Evolutionary conservation across 2,113 vertebrate genomes (phyloP).

Genomic region (Vanacampus margaritifer): DNA sequence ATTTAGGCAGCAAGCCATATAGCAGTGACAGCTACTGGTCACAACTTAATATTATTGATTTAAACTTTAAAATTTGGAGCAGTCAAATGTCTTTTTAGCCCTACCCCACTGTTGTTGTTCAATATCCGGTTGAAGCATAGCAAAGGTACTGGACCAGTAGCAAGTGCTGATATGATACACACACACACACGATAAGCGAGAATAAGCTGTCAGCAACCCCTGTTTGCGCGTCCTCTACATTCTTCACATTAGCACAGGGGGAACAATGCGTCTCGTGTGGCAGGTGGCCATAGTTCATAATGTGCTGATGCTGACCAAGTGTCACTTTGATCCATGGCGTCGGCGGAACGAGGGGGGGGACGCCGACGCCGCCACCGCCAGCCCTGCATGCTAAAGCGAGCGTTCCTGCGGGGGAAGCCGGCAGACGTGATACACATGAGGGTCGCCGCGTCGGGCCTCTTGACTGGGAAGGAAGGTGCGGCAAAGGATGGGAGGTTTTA

Average conservation of each 20-base stretch:
- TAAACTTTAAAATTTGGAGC: neutral
- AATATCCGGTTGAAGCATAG: neutral
- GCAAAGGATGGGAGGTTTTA: neutral
- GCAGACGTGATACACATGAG: slow-evolving; percentile 73
- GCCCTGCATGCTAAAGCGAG: slow-evolving; percentile 73
- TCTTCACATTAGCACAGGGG: slow-evolving; percentile 79
- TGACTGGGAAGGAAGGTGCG: neutral
- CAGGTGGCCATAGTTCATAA: slow-evolving; percentile 82
- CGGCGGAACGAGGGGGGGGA: slow-evolving; percentile 17
- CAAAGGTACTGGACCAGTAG: neutral
- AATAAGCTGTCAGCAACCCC: slow-evolving; percentile 64
- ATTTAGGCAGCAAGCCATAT: too few relatives aligned
- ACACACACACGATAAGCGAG: slow-evolving; percentile 61
- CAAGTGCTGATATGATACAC: neutral
- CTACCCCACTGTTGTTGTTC: neutral
- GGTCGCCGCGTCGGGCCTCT: slow-evolving; percentile 57
- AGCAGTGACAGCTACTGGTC: too few relatives aligned
- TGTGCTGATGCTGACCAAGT: slow-evolving; percentile 84
- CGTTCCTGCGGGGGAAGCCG: slow-evolving; percentile 68
- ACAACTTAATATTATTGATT: too few relatives aligned
- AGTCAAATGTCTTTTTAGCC: neutral
- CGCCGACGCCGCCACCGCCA: slow-evolving; percentile 61
- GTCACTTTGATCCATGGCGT: slow-evolving; percentile 75
- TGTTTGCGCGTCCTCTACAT: slow-evolving; percentile 60
- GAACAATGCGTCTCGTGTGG: slow-evolving; percentile 79